Evolutionary conservation across 2,888 invertebrate genomes (phyloP).

Genomic region (Meiosimyza decipiens): DNA sequence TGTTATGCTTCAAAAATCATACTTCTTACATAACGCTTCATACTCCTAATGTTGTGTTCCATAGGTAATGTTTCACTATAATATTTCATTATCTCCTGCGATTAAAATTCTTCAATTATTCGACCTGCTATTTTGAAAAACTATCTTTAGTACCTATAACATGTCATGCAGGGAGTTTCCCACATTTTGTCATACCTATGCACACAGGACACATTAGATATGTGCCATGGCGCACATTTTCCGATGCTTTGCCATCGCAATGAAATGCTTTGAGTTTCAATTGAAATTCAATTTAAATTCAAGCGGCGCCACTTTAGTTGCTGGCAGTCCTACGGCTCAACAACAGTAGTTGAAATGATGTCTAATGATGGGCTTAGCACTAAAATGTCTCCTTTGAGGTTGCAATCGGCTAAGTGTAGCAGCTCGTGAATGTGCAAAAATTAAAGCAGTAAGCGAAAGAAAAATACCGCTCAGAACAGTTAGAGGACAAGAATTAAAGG

Average conservation of each 20-base stretch:
- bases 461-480: not conserved
- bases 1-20: no score
- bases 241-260: conserved; percentile 23
- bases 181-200: no score
- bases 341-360: not conserved
- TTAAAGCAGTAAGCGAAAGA: not conserved
- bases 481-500: not conserved
- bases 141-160: no score
- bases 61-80: no score
- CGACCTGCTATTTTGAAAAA: no score
- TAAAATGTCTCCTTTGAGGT: not conserved
- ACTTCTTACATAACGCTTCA: no score
- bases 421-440: not conserved
- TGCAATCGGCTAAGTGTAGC: not conserved
- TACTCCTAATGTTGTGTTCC: no score
- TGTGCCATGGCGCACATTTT: conserved; percentile 20
- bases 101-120: no score
- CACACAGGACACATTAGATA: not conserved
- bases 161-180: no score
- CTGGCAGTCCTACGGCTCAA: conserved; percentile 5
- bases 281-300: conserved; percentile 36
- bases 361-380: conserved; percentile 3
- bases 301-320: conserved; percentile 30
- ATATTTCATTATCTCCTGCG: no score
- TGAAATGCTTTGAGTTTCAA: conserved; percentile 34